Evolutionary conservation across 1,140 invertebrate genomes (phyloP).

Genomic region (Euglossa dilemma): DNA sequence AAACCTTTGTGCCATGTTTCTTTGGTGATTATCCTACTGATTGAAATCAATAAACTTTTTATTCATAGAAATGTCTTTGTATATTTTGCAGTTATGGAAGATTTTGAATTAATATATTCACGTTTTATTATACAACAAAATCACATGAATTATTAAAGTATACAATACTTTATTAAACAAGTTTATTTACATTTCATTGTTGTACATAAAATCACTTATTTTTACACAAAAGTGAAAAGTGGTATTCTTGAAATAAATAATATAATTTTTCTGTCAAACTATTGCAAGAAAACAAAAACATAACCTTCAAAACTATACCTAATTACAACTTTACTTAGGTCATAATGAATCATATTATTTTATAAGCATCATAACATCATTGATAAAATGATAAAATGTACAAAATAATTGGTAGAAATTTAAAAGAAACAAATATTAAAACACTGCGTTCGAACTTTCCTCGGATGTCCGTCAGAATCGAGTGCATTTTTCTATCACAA

Average conservation of each 20-base stretch:
- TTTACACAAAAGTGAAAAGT: not conserved
- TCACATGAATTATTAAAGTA: not conserved
- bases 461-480: not conserved
- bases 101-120: not conserved
- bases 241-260: not conserved
- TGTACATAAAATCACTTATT: not conserved
- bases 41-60: not conserved
- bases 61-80: not conserved
- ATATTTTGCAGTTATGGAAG: not conserved
- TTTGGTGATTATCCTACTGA: constrained; percentile 5
- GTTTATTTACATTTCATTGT: not conserved
- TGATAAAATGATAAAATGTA: not conserved
- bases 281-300: constrained; percentile 34
- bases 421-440: not conserved
- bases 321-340: not conserved
- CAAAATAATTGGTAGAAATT: not conserved
- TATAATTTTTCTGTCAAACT: not conserved
- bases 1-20: constrained; percentile 85
- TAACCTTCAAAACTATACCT: constrained; percentile 9
- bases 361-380: not conserved
- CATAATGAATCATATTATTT: not conserved
- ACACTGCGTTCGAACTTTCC: not conserved
- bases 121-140: not conserved
- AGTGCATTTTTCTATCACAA: not conserved
- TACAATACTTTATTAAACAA: not conserved